Percentiles rank a stretch among this genome's conserved stretches.
Conservation (phyloP, 2,113 vertebrate genomes). For the Poicephalus meyeri region DNA sequence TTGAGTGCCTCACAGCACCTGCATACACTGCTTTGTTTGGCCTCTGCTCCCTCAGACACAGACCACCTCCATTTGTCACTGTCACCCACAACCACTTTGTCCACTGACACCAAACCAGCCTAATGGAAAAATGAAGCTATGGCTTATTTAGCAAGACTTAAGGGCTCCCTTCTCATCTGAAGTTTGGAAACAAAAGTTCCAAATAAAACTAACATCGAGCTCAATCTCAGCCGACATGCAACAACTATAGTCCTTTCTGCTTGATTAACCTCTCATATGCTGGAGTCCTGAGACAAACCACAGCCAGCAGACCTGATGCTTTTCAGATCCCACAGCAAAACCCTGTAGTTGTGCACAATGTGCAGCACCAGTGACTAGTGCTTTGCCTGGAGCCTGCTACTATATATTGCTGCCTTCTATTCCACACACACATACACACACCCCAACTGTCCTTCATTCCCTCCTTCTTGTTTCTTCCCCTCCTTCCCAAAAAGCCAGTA, state of each 20-base stretch:
- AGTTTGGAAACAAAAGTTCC: conserved; percentile 5
- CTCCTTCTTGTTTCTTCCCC: neutral
- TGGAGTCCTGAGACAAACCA: neutral
- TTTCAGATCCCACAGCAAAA: neutral
- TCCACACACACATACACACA: neutral
- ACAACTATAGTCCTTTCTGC: neutral
- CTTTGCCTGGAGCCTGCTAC: neutral
- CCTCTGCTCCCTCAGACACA: neutral
- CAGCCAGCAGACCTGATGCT: neutral
- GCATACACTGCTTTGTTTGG: neutral
- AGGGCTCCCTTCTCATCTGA: neutral
- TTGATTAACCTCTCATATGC: neutral
- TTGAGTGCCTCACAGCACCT: neutral
- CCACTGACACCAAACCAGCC: neutral
- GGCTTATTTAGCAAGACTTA: conserved; percentile 3
- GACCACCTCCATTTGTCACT: neutral
- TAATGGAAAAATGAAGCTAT: neutral
- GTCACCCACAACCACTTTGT: neutral
- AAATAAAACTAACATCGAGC: neutral
- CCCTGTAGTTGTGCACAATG: neutral
- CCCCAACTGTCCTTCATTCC: neutral
- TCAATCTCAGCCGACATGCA: neutral
- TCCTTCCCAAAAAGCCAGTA: neutral
- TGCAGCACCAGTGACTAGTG: neutral
- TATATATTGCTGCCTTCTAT: neutral